Evolutionary conservation across 2,113 vertebrate species (phyloP).

Genomic region (Callaeas wilsoni): DNA sequence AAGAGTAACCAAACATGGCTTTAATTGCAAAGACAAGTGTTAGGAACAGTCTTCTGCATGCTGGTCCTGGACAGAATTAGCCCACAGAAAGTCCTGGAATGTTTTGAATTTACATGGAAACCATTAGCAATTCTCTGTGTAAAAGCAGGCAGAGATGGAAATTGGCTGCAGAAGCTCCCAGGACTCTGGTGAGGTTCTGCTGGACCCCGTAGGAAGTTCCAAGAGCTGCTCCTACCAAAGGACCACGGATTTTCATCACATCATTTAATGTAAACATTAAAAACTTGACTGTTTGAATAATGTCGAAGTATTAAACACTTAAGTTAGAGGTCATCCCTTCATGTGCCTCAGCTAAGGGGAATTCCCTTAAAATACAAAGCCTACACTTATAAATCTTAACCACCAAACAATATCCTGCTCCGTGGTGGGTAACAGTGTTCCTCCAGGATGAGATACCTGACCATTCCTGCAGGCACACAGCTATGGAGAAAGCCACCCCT

Average conservation of each 20-base stretch:
- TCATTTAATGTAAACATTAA: neutral
- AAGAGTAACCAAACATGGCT: neutral
- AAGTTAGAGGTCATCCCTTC: neutral
- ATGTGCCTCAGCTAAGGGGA: neutral
- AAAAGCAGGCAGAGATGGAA: neutral
- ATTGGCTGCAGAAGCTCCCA: neutral
- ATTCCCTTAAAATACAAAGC: neutral
- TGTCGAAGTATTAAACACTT: neutral
- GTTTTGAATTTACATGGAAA: neutral
- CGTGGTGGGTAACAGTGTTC: neutral
- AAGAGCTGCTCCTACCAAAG: constrained; percentile 73
- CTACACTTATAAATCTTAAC: neutral
- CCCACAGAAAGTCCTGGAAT: neutral
- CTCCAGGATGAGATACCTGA: neutral
- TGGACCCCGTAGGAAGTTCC: accelerated
- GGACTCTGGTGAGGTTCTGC: neutral
- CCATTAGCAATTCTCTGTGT: neutral
- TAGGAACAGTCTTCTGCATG: neutral
- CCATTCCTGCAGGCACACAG: neutral
- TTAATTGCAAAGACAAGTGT: neutral
- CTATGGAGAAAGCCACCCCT: neutral
- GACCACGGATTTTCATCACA: neutral
- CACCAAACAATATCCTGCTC: neutral
- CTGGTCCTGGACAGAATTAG: neutral
- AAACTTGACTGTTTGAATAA: neutral